Percentiles rank a stretch among this genome's conserved stretches.
phyloP scores from a whole-genome alignment of 2,797 vertebrate species.

The Sphenodon punctatus region DNA sequence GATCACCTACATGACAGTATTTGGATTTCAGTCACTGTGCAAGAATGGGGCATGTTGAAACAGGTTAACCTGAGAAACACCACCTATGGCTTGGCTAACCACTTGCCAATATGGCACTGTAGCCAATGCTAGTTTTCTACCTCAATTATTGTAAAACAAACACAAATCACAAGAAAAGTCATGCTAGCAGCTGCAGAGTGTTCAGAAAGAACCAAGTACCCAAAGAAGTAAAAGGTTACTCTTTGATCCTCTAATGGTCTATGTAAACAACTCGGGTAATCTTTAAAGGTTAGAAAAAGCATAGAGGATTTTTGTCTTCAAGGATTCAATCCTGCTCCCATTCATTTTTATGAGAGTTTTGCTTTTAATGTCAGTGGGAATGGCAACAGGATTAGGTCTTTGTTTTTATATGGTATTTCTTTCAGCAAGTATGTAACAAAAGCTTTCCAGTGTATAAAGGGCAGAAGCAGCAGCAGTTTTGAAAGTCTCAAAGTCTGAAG shows the following conservation, averaged over 20 bases:
- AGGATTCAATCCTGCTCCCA: not conserved
- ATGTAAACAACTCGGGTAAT: constrained; percentile 3
- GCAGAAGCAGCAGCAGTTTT: constrained; percentile 19
- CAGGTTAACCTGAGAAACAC: constrained; percentile 17
- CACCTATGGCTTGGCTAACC: not conserved
- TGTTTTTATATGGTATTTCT: constrained; percentile 3
- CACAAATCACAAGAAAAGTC: not conserved
- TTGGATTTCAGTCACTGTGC: constrained; percentile 19
- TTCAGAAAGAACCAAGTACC: fast-evolving
- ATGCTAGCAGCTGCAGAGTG: not conserved
- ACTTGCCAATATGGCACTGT: constrained; percentile 33
- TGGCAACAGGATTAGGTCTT: constrained; percentile 24
- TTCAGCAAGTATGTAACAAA: constrained; percentile 32
- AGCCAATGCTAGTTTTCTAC: constrained; percentile 8
- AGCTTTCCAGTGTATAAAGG: constrained; percentile 32
- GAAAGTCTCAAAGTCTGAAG: constrained; percentile 2
- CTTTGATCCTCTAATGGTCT: constrained; percentile 3
- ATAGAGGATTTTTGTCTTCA: constrained; percentile 24
- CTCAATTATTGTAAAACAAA: constrained; percentile 35
- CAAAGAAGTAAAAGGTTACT: constrained; percentile 23
- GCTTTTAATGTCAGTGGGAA: constrained; percentile 16
- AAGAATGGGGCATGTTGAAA: not conserved
- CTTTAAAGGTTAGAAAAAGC: constrained; percentile 37
- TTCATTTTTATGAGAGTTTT: constrained; percentile 1
- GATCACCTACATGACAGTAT: constrained; percentile 25